Evolutionary conservation across 37 sponge, comb jelly and placozoan species (phyloP).

Genomic region (Aphrocallistes beatrix): DNA sequence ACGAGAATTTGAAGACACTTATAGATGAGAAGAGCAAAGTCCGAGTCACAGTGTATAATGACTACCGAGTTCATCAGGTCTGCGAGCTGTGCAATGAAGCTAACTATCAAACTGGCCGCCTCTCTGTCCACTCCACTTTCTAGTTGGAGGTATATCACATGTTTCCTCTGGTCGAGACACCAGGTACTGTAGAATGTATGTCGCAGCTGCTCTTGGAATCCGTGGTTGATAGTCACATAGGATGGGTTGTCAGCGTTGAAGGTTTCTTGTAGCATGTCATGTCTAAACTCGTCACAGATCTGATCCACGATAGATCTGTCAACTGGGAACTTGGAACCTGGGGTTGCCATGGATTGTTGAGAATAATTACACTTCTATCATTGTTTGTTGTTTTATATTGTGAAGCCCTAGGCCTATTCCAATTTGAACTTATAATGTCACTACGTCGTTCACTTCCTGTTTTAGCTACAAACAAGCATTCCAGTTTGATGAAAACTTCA

Average conservation of each 20-base stretch:
- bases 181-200: neutral
- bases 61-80: constrained; percentile 12
- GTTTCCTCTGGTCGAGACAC: neutral
- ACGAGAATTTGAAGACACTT: neutral
- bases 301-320: neutral
- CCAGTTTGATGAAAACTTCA: no score
- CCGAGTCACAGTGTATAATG: neutral
- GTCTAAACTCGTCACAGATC: neutral
- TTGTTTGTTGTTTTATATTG: no score
- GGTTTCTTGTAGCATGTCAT: neutral
- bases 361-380: no score
- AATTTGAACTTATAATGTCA: no score
- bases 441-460: no score
- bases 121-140: neutral
- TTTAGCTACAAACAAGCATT: no score
- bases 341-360: no score
- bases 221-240: neutral
- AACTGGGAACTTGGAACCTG: neutral
- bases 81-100: neutral
- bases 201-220: neutral
- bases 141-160: neutral
- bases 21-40: neutral
- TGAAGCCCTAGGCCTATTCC: no score
- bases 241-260: neutral
- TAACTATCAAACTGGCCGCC: neutral